These are phyloP conservation scores for Fragum sueziense DNA, from an alignment of 2,888 invertebrate genomes.

Conservation along the genomic window DNA sequence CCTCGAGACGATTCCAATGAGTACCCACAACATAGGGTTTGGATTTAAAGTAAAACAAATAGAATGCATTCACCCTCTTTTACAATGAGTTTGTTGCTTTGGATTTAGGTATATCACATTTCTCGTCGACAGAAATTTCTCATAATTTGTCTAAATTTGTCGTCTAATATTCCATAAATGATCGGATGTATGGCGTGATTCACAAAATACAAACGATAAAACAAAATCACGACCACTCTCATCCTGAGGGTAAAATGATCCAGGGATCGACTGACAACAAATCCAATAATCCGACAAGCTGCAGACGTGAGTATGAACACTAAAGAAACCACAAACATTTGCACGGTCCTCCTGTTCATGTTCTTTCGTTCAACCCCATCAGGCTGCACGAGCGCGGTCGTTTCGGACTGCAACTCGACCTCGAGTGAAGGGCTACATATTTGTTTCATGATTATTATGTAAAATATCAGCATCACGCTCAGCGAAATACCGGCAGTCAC, in stretches of 20 bases:
- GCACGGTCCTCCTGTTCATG: neutral
- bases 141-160: neutral
- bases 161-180: neutral
- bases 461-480: neutral
- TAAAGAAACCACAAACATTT: neutral
- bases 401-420: neutral
- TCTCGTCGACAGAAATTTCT: no score
- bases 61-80: no score
- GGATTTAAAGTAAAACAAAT: no score
- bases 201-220: conserved; percentile 1
- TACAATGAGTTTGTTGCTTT: no score
- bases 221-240: neutral
- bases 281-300: neutral
- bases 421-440: neutral
- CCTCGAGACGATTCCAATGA: no score
- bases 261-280: neutral
- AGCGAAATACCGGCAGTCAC: neutral
- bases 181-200: conserved; percentile 1
- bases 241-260: neutral
- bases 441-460: neutral
- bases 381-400: neutral
- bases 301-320: neutral
- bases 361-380: neutral
- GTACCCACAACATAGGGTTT: no score
- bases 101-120: no score